Conservation (phyloP, 2,113 vertebrate species). For the Ctenomys sociabilis region DNA sequence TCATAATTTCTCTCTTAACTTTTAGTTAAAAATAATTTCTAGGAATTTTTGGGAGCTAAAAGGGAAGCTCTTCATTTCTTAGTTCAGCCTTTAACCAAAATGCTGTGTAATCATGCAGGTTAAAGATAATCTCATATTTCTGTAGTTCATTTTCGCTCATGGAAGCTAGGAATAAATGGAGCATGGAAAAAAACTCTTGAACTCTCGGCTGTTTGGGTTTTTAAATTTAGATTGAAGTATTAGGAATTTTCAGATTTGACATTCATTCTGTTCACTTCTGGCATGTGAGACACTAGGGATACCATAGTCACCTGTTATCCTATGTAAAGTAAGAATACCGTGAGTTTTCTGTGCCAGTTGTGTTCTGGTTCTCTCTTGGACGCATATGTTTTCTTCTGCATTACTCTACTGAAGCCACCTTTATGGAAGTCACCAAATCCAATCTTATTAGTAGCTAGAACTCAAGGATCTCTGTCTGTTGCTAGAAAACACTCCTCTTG, state of each 20-base stretch:
- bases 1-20: background rate
- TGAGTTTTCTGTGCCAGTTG: background rate
- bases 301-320: background rate
- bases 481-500: background rate
- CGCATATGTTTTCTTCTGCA: background rate
- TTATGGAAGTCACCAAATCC: background rate
- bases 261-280: background rate
- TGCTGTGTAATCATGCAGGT: background rate
- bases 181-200: background rate
- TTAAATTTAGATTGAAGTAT: background rate
- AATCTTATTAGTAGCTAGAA: background rate
- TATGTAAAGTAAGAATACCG: background rate
- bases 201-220: background rate
- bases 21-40: background rate
- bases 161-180: background rate
- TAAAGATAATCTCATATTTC: background rate
- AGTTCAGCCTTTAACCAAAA: background rate
- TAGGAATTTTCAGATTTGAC: background rate
- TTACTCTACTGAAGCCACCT: background rate
- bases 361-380: background rate
- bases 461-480: background rate
- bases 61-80: background rate
- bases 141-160: background rate
- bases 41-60: constrained; percentile 24
- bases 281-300: background rate